Conservation (phyloP, 2,113 vertebrate genomes). For the Rhinopomastus cyanomelas region DNA sequence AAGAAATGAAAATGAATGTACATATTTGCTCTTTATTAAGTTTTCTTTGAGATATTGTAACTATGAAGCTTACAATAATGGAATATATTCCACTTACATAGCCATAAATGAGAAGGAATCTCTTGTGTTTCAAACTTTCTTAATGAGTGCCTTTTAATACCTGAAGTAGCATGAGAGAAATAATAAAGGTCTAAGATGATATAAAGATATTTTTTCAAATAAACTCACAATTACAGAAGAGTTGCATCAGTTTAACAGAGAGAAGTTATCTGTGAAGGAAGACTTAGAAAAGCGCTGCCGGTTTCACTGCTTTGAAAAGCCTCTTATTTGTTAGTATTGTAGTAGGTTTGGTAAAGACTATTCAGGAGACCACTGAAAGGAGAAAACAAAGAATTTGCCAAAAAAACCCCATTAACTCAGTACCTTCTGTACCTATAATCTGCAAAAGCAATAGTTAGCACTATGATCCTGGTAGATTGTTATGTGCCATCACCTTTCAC, state of each 20-base stretch:
- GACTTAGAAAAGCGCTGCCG: not conserved
- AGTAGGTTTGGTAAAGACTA: not conserved
- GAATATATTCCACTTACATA: not conserved
- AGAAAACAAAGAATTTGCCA: not conserved
- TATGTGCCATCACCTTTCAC: not conserved
- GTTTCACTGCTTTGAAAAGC: not conserved
- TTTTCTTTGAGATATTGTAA: not conserved
- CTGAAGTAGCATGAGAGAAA: not conserved
- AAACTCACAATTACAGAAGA: not conserved
- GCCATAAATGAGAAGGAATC: not conserved
- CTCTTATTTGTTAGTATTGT: not conserved
- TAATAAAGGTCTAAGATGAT: not conserved
- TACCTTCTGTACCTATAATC: not conserved
- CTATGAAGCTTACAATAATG: not conserved
- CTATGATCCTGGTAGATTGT: not conserved
- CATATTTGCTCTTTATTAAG: not conserved
- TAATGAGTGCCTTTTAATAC: not conserved
- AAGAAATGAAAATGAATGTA: not conserved
- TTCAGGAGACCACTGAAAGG: not conserved
- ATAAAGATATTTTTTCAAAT: not conserved
- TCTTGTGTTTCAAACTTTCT: not conserved
- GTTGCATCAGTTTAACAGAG: not conserved
- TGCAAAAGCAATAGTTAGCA: not conserved
- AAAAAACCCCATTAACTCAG: conserved; percentile 9
- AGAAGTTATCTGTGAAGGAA: not conserved